Evolutionary conservation across 1,140 invertebrate species (phyloP).

Genomic region (Aphelinus atriplicis): DNA sequence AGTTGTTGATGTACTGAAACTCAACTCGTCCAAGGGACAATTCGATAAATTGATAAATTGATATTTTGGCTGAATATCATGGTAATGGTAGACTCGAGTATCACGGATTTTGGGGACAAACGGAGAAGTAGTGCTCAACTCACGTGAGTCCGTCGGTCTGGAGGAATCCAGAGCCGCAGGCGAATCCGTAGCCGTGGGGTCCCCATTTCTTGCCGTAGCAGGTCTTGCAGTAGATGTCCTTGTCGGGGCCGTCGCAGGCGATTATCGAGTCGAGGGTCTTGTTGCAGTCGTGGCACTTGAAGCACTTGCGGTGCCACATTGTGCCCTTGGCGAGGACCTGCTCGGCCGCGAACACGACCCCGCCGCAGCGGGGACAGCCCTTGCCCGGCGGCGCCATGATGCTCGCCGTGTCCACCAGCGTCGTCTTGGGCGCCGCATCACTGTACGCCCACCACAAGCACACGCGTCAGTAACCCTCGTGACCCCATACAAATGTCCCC

Average conservation of each 20-base stretch:
- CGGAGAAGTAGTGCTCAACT: slow-evolving; percentile 57
- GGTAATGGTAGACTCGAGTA: too few species aligned
- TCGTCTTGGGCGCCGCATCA: slow-evolving; percentile 74
- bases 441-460: slow-evolving; percentile 51
- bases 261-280: slow-evolving; percentile 93
- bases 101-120: too few species aligned
- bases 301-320: slow-evolving; percentile 98
- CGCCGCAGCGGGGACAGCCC: slow-evolving; percentile 89
- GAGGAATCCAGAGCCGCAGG: slow-evolving; percentile 92
- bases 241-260: slow-evolving; percentile 90
- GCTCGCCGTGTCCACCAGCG: slow-evolving; percentile 79
- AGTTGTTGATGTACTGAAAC: too few species aligned
- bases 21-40: too few species aligned
- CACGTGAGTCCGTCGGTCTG: slow-evolving; percentile 88
- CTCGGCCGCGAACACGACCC: slow-evolving; percentile 90
- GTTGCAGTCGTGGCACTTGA: slow-evolving; percentile 94
- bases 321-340: slow-evolving; percentile 87
- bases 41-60: too few species aligned
- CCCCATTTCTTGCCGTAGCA: slow-evolving; percentile 94
- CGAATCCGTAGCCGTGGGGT: slow-evolving; percentile 94
- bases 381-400: slow-evolving; percentile 85
- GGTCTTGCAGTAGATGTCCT: slow-evolving; percentile 92
- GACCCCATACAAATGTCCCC: too few species aligned
- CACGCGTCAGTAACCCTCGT: too few species aligned
- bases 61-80: too few species aligned